phyloP scores from a whole-genome alignment of 2,113 vertebrate species.

The Semnornis frantzii region DNA sequence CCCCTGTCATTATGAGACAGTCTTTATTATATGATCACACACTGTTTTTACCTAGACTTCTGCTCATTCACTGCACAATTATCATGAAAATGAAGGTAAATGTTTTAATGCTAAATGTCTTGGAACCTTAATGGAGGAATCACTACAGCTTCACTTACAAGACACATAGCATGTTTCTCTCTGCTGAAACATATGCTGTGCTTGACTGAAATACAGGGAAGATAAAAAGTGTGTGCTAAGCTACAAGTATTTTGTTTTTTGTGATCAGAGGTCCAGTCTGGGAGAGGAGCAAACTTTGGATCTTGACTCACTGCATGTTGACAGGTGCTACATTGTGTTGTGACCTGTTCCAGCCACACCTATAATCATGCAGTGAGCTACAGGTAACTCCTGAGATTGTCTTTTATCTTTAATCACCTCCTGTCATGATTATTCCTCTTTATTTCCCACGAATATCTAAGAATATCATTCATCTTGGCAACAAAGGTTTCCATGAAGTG shows the following conservation, averaged over 20 bases:
- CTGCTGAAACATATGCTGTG: not conserved
- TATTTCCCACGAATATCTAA: slow-evolving; percentile 68
- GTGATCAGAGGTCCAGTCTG: not conserved
- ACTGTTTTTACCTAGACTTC: not conserved
- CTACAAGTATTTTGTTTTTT: not conserved
- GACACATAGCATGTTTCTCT: not conserved
- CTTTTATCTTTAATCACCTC: slow-evolving; percentile 68
- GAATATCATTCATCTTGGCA: slow-evolving; percentile 59
- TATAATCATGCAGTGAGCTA: not conserved
- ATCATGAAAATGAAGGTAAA: not conserved
- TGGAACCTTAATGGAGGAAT: not conserved
- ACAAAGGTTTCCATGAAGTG: slow-evolving; percentile 34
- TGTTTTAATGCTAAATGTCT: not conserved
- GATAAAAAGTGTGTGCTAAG: not conserved
- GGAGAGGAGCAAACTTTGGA: not conserved
- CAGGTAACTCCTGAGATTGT: slow-evolving; percentile 60
- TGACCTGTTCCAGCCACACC: slow-evolving; percentile 65
- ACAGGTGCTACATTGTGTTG: slow-evolving; percentile 38
- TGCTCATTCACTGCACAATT: slow-evolving; percentile 8
- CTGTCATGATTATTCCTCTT: slow-evolving; percentile 52
- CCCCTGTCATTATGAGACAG: slow-evolving; percentile 8
- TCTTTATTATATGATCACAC: not conserved
- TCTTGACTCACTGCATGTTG: not conserved
- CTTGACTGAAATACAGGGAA: not conserved
- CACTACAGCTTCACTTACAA: not conserved